Evolutionary conservation across 2,888 invertebrate genomes (phyloP), one percentile per base, ranked within the genome.

Genomic region (Anorthoa munda): DNA sequence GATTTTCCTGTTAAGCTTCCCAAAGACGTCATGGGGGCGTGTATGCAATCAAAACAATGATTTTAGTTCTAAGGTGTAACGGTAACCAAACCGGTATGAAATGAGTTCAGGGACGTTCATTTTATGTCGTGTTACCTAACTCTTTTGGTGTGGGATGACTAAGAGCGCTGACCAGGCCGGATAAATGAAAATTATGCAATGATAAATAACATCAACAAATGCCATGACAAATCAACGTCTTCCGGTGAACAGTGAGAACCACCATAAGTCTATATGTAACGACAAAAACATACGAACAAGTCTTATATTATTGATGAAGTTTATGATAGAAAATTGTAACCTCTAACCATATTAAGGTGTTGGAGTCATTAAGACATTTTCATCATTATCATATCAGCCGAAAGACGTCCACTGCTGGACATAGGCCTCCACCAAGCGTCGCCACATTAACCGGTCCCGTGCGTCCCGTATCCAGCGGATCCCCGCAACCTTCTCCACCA

Each of bases 71-170:
- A 56, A 74, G 31, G 17, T 64, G 67, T 53, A 70, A 75, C 66
- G 66, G 53, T 59, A 51, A 56, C 55, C 21, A 9, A 83, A 70
- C 56, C 50, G 61, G 48, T 68, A 58, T 58, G 26, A 51, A 79
- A 70, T 56, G 59, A 84, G 81, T 84, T 84, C 69, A 80, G 26
- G 81, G 81, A 75, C 75, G 51, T 65, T 48, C 48, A 53, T 53
- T 70, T 9, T n/a, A 7, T 26, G 63, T 46, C 23, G 21, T 64
- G 26, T 51, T 70, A 26, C 17, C 13, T 69, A 23, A 26, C 9
- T 66, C 26, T 75, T 56, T 46, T 39, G 17, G 48, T 17, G 48
- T 17, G 45, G 31, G 12, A 58, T 81, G 82, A 81, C 58, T 75
- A 81, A 64, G 50, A 64, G 55, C 50, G 26, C 55, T 50, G 68